Conservation (phyloP, 2,888 invertebrate genomes). For the Pasiphila rectangulata region DNA sequence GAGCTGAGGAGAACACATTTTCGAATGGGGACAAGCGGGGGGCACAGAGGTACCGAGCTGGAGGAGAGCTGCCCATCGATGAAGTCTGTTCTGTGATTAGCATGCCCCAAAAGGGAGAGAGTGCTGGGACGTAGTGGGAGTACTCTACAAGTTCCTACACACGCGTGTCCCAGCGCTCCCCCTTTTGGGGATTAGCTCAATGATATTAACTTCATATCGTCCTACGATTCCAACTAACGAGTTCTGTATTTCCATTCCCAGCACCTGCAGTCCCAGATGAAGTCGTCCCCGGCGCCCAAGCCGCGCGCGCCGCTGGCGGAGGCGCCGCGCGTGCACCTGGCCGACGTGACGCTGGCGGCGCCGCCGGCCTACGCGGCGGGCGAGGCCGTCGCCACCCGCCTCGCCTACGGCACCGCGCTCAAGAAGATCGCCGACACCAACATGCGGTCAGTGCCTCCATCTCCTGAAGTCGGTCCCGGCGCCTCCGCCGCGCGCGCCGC, state of each 20-base stretch:
- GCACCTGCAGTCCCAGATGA: constrained; percentile 82
- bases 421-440: constrained; percentile 90
- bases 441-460: constrained; percentile 53
- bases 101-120: too few species aligned
- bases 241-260: constrained; percentile 6
- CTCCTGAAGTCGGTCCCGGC: constrained; percentile 85
- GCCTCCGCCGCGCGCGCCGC: constrained; percentile 83
- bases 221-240: too few species aligned
- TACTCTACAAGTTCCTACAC: too few species aligned
- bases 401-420: constrained; percentile 96
- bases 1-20: too few species aligned
- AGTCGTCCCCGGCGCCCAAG: constrained; percentile 83
- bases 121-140: too few species aligned
- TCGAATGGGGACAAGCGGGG: too few species aligned
- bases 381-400: constrained; percentile 91
- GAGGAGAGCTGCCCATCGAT: too few species aligned
- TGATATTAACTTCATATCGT: background rate
- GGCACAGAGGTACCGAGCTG: too few species aligned
- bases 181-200: background rate
- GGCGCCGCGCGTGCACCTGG: constrained; percentile 85
- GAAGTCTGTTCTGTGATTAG: too few species aligned
- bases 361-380: constrained; percentile 92
- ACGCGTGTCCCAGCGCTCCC: too few species aligned
- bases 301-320: constrained; percentile 84
- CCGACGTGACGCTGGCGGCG: constrained; percentile 84